A percentile compares a stretch with the other conserved stretches of the same genome.
phyloP scores from a whole-genome alignment of 1,140 invertebrate genomes.

The Procambarus clarkii region DNA sequence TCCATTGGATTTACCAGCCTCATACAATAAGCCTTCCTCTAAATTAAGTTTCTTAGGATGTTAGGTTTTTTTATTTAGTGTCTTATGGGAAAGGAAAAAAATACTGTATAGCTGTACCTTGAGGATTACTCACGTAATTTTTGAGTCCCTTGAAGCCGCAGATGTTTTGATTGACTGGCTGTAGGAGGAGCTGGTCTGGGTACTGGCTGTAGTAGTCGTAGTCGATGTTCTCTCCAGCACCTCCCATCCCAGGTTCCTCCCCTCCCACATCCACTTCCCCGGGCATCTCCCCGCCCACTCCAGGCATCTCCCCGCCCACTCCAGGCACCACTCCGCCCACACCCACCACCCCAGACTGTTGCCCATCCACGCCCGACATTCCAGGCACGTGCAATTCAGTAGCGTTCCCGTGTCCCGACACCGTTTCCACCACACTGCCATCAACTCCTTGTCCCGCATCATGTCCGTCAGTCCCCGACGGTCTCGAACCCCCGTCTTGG shows the following conservation, averaged over 20 bases:
- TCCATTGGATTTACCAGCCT: no score
- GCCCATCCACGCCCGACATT: not conserved
- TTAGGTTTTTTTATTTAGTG: no score
- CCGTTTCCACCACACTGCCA: not conserved
- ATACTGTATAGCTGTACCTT: not conserved
- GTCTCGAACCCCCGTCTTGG: not conserved
- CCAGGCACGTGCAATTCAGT: not conserved
- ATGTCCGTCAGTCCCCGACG: not conserved
- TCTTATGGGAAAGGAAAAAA: no score
- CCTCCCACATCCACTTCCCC: not conserved
- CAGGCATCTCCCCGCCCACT: constrained; percentile 78
- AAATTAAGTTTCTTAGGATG: no score
- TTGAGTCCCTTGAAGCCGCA: constrained; percentile 61
- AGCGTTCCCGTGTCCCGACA: not conserved
- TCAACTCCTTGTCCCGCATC: not conserved
- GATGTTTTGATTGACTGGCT: constrained; percentile 60
- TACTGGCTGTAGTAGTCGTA: constrained; percentile 30
- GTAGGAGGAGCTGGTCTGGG: constrained; percentile 35
- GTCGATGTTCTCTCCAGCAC: not conserved
- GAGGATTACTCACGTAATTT: constrained; percentile 31
- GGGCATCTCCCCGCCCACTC: not conserved
- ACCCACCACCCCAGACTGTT: not conserved
- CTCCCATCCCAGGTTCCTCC: not conserved
- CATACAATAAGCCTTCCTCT: no score
- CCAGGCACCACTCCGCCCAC: not conserved